phyloP scores from a whole-genome alignment of 2,113 vertebrate species.

The Hydropotes inermis region DNA sequence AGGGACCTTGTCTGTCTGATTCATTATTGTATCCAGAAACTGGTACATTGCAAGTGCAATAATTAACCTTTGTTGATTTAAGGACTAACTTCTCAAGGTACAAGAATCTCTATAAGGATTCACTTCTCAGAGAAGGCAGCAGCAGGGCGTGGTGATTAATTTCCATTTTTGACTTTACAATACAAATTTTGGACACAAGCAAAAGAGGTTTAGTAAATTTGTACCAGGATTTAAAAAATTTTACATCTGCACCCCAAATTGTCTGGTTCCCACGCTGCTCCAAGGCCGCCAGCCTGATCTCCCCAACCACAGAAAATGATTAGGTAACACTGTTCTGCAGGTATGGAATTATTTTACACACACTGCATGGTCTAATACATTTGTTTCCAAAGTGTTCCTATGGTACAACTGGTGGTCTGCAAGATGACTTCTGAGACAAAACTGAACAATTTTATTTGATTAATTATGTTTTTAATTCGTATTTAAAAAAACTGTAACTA shows the following conservation, averaged over 20 bases:
- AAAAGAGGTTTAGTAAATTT: neutral
- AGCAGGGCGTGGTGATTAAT: neutral
- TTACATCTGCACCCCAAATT: neutral
- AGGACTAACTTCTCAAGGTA: neutral
- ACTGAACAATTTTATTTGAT: neutral
- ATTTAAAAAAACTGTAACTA: neutral
- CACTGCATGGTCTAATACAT: neutral
- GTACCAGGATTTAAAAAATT: neutral
- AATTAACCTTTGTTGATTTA: neutral
- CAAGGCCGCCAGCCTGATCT: neutral
- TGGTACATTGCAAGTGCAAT: neutral
- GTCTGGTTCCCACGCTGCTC: neutral
- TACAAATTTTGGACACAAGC: neutral
- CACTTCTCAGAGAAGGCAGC: neutral
- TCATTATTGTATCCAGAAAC: constrained; percentile 1
- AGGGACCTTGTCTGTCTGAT: neutral
- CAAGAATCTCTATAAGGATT: constrained; percentile 12
- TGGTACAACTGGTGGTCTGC: neutral
- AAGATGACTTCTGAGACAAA: neutral
- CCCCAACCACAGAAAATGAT: neutral
- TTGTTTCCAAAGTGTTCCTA: neutral
- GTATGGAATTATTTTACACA: neutral
- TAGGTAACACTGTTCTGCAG: neutral
- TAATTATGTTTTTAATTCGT: neutral
- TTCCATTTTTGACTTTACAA: constrained; percentile 19